These are phyloP conservation scores for Druceiella hillmani DNA, from an alignment of 2,888 invertebrate genomes.

Conservation along the genomic window DNA sequence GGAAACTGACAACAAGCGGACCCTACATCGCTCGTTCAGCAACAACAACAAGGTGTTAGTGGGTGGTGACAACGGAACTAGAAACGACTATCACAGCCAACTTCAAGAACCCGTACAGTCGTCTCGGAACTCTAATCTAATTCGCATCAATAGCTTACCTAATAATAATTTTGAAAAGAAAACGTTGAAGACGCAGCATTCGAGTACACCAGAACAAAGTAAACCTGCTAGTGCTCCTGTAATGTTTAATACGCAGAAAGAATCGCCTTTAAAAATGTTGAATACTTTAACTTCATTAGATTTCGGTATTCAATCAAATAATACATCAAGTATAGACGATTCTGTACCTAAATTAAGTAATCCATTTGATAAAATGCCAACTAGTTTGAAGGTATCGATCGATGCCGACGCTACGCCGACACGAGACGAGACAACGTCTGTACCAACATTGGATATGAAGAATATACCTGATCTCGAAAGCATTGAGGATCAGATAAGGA, in stretches of 20 bases:
- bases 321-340: too few relatives aligned
- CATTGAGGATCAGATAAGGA: conserved; percentile 5
- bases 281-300: too few relatives aligned
- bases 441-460: not conserved
- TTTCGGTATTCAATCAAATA: too few relatives aligned
- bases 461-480: conserved; percentile 1
- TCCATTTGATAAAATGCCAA: conserved; percentile 40
- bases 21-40: conserved; percentile 34
- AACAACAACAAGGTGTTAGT: conserved; percentile 43
- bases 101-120: conserved; percentile 30
- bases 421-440: not conserved
- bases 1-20: not conserved
- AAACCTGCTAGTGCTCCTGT: too few relatives aligned
- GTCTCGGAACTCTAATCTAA: conserved; percentile 2
- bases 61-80: conserved; percentile 30
- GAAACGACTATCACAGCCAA: conserved; percentile 34
- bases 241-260: too few relatives aligned
- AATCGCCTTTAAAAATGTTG: too few relatives aligned
- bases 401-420: conserved; percentile 19
- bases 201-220: too few relatives aligned
- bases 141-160: conserved; percentile 30
- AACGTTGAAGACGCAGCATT: conserved; percentile 33
- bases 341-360: too few relatives aligned
- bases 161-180: conserved; percentile 26
- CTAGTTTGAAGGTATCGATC: conserved; percentile 30